Percentiles rank a stretch among this genome's conserved stretches.
These are phyloP conservation scores for Odocoileus virginianus DNA, from an alignment of 2,113 vertebrate species.

Conservation along the genomic window DNA sequence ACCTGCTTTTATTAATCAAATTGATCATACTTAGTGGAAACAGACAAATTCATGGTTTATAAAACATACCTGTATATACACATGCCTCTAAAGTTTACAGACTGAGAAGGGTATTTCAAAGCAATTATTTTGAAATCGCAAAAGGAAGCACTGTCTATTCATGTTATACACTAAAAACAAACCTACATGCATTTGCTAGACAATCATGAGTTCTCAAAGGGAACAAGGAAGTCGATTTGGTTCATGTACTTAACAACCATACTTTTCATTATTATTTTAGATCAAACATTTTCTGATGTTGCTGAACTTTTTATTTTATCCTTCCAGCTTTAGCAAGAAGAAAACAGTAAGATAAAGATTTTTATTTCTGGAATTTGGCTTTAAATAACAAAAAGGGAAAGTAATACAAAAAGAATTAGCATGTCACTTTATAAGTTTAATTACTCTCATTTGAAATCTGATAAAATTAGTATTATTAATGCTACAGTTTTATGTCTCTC, in stretches of 20 bases:
- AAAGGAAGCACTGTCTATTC: not conserved
- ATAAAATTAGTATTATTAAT: not conserved
- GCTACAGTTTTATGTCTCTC: not conserved
- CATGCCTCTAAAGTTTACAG: not conserved
- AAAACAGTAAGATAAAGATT: not conserved
- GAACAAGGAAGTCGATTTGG: not conserved
- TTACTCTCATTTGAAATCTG: slow-evolving; percentile 16
- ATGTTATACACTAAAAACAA: not conserved
- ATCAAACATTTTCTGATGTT: not conserved
- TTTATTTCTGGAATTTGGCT: slow-evolving; percentile 33
- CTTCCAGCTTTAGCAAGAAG: not conserved
- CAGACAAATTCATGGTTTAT: not conserved
- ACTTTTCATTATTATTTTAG: not conserved
- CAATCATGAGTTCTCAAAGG: not conserved
- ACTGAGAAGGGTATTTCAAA: not conserved
- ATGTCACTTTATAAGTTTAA: not conserved
- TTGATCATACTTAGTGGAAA: not conserved
- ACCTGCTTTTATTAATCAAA: slow-evolving; percentile 37
- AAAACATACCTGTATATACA: not conserved
- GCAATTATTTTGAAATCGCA: not conserved
- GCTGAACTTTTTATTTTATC: not conserved
- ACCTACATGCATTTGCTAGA: not conserved
- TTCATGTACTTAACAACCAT: not conserved
- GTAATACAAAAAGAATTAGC: not conserved
- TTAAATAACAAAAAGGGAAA: not conserved